Evolutionary conservation across 2,888 invertebrate genomes (phyloP).

Genomic region (Drosophila stalkeri): DNA sequence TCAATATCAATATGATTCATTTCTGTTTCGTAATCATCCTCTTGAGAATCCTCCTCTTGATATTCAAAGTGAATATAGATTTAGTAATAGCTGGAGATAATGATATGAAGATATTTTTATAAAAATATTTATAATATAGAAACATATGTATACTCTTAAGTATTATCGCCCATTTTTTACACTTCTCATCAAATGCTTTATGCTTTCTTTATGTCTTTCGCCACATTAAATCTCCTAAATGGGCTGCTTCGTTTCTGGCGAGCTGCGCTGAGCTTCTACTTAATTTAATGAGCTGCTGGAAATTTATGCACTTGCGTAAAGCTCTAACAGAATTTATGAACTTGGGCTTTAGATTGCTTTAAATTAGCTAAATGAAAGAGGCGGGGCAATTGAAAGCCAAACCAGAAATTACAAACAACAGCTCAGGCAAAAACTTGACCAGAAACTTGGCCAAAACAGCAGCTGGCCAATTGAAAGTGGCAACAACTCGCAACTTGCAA

Average conservation of each 20-base stretch:
- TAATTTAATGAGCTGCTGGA: constrained; percentile 18
- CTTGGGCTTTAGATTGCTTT: constrained; percentile 20
- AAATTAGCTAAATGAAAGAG: constrained; percentile 39
- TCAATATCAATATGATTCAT: no score
- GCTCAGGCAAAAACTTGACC: constrained; percentile 19
- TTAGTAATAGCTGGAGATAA: no score
- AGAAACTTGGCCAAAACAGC: constrained; percentile 12
- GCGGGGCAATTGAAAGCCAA: constrained; percentile 48
- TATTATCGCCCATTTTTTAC: neutral
- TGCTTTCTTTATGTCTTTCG: constrained; percentile 5
- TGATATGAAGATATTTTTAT: no score
- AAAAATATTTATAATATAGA: no score
- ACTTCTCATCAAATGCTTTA: neutral
- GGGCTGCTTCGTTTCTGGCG: neutral
- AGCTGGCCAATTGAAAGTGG: constrained; percentile 44
- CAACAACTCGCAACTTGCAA: constrained; percentile 23
- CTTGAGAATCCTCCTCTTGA: no score
- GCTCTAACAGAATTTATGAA: constrained; percentile 32
- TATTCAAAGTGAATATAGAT: no score
- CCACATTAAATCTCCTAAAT: constrained; percentile 2
- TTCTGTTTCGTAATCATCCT: no score
- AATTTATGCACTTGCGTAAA: constrained; percentile 18
- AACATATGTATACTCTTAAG: no score
- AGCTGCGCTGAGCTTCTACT: constrained; percentile 1
- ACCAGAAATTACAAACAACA: constrained; percentile 22